Evolutionary conservation across 2,113 vertebrate species (phyloP).

Genomic region (Phocoena sinus): DNA sequence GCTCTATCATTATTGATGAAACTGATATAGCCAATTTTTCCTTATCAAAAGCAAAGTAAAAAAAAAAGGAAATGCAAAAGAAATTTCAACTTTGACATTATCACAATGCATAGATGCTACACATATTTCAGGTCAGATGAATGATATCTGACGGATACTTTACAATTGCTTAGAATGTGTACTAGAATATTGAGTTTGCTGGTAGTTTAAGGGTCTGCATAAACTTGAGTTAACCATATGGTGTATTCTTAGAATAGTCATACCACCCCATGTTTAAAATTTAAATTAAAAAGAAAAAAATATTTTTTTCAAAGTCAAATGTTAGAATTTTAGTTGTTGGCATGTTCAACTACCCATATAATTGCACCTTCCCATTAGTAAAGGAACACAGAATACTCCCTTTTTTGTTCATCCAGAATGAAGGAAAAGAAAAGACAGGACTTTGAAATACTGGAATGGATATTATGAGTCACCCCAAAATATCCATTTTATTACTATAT

Average conservation of each 20-base stretch:
- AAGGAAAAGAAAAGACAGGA: neutral
- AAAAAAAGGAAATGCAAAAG: neutral
- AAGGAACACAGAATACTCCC: neutral
- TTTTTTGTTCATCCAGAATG: neutral
- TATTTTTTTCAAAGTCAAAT: neutral
- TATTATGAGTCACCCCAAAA: neutral
- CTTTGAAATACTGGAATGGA: neutral
- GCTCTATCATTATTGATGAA: neutral
- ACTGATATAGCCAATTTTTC: neutral
- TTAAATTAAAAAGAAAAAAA: constrained; percentile 24
- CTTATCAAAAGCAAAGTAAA: neutral
- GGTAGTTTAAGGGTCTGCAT: neutral
- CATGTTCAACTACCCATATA: neutral
- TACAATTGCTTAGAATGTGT: neutral
- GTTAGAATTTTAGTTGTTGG: neutral
- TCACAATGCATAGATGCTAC: neutral
- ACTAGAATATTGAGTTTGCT: neutral
- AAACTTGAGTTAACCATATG: constrained; percentile 15
- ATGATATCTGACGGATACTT: neutral
- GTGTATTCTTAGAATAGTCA: constrained; percentile 33
- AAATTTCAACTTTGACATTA: neutral
- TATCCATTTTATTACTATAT: neutral
- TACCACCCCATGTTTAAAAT: constrained; percentile 19
- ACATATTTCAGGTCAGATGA: neutral
- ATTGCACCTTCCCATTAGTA: neutral